A percentile compares a stretch with the other conserved stretches of the same genome.
phyloP scores from a whole-genome alignment of 2,113 vertebrate genomes.

The Erinaceus europaeus region DNA sequence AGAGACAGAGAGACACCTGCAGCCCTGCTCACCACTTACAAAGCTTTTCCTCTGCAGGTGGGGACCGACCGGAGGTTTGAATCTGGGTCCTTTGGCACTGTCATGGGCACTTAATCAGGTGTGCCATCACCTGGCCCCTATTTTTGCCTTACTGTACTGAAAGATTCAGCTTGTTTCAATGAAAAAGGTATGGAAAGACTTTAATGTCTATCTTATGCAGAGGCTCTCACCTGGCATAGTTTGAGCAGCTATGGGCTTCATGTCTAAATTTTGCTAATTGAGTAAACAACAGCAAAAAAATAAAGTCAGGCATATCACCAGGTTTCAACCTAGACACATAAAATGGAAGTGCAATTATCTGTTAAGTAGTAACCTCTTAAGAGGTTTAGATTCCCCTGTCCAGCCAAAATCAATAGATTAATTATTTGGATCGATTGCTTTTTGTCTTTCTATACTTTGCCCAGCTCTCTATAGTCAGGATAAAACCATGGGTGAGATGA shows the following conservation, averaged over 20 bases:
- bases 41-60: no score
- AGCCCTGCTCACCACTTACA: no score
- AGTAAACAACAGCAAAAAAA: neutral
- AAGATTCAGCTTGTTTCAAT: neutral
- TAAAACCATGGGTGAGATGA: neutral
- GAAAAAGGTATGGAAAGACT: neutral
- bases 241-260: neutral
- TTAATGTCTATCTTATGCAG: neutral
- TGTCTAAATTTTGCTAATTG: neutral
- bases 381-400: neutral
- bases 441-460: neutral
- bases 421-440: neutral
- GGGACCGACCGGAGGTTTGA: no score
- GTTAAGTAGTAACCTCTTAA: conserved; percentile 8
- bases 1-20: no score
- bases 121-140: no score
- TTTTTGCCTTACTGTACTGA: neutral
- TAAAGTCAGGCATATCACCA: neutral
- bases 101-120: no score
- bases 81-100: no score
- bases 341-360: neutral
- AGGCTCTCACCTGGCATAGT: neutral
- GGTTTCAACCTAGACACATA: neutral
- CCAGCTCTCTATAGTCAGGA: neutral
- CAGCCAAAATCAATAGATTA: neutral